Conservation (phyloP, 1,140 invertebrate species). For the Drosophila sturtevanti region DNA sequence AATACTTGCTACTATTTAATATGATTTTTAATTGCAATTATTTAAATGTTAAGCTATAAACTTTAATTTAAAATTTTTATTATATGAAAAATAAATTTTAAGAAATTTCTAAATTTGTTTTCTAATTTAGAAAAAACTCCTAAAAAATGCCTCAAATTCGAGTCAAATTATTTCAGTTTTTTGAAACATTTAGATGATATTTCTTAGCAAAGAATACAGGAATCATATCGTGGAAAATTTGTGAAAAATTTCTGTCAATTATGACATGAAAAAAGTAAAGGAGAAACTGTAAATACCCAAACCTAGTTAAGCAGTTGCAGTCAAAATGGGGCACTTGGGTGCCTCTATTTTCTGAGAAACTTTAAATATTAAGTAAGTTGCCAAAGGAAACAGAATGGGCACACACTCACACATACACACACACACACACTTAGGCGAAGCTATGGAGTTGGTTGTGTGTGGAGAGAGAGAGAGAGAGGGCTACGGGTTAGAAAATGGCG, state of each 20-base stretch:
- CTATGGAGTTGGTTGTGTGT: too few species aligned
- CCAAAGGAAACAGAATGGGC: slow-evolving; percentile 28
- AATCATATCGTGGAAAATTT: too few species aligned
- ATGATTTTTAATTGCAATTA: too few species aligned
- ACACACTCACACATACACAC: slow-evolving; percentile 25
- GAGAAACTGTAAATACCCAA: neutral
- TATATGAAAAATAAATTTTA: neutral
- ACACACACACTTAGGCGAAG: slow-evolving; percentile 1
- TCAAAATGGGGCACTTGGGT: slow-evolving; percentile 41
- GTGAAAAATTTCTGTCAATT: neutral
- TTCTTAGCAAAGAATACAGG: too few species aligned
- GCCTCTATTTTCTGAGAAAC: slow-evolving; percentile 29
- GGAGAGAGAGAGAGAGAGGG: slow-evolving; percentile 7
- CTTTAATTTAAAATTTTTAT: neutral
- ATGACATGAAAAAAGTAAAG: neutral
- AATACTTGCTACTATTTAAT: too few species aligned
- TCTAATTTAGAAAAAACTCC: too few species aligned
- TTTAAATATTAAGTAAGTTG: slow-evolving; percentile 70
- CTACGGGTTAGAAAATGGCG: slow-evolving; percentile 47
- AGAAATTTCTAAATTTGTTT: too few species aligned
- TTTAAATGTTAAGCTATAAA: too few species aligned
- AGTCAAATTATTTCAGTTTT: too few species aligned
- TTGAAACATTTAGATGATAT: too few species aligned
- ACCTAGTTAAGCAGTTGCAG: slow-evolving; percentile 9
- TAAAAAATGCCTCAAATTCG: too few species aligned